Evolutionary conservation across 2,888 invertebrate species (phyloP), one percentile per base, ranked within the genome.

Genomic region (Caenorhabditis japonica): DNA sequence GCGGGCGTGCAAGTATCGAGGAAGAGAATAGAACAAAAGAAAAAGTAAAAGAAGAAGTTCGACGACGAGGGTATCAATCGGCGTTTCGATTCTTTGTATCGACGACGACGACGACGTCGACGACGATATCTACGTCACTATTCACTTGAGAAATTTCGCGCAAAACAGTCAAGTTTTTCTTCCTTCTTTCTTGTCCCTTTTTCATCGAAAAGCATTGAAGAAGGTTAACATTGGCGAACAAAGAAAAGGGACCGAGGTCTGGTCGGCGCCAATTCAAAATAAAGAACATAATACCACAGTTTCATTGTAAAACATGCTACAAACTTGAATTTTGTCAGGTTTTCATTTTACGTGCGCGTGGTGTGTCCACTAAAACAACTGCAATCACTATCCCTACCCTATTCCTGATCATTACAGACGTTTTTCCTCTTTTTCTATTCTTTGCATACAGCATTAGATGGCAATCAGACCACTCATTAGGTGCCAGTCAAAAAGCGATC

Each of bases 61-160:
- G 55, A 66, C 55, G 47, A 56, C 43, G 58, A 44, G 44, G 47
- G 56, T 66, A 66, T 66, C 66, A 64, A 39, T 47, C 30, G 47
- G 38, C 39, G 30, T 44, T 56, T 44, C 41, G 51, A 49, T 52
- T 53, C 64, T 49, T 64, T 66, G 66, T 66, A 56, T 56, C 30
- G 56, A 46, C 27, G 44, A 23, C 4, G 15, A 66, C n/a, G n/a
- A n/a, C n/a, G n/a, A n/a, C n/a, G n/a, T 47, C 13, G 47, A 33
- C 56, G 38, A 66, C n/a, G n/a, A n/a, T n/a, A n/a, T n/a, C n/a
- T n/a, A n/a, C 66, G 56, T 66, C 66, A 62, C 51, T 23, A 49
- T 33, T 49, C 49, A 34, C 23, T 1, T 21, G n/a, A 36, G 33
- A 12, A 44, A 47, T 34, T 49, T 30, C 49, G 30, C 39, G 47